Base-by-base conservation (phyloP, 2,113 vertebrate species). In the Regulus satrapa region DNA sequence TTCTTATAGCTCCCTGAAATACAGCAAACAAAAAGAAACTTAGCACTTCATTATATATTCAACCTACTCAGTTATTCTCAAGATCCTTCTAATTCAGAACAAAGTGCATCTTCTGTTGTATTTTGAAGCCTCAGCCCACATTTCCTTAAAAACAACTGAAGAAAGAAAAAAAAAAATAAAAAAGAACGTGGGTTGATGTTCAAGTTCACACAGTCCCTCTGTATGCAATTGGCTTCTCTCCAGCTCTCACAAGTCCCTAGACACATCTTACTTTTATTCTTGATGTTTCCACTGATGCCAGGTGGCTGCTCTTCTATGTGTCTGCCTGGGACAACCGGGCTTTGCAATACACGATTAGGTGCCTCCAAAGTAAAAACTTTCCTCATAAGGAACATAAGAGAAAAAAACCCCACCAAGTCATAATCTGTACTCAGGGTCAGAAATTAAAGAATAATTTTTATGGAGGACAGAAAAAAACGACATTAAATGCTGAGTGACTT, bases 141-240 rank as follows among this genome's bases (percentile, higher is more conserved):
- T 79, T 85, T 46, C 54, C 38, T 83, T 79, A 41, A 87, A 84
- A 92, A 32, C 6, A 52, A 61, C 3, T 0, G 1, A 69, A 64
- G 7, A 48, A 77, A 43, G 18, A 24, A 67, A 63, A 14, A 51
- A 45, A n/a, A 43, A 40, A 17, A n/a, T n/a, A n/a, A 67, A 61
- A 9, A 62, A 29, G 1, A 62, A n/a, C 6, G 19, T 28, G 61
- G n/a, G 23, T 45, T 95, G 77, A 73, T 85, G 38, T 82, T 89
- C 77, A 87, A 72, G 66, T 95, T 97, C 87, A 92, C 89, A 91
- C 58, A 95, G 67, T 82, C 68, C 32, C 55, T 88, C 78, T 90
- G 55, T 69, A 34, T 43, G 12, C n/a, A 94, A 9, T 1, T 93
- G 88, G 82, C n/a, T 12, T 74, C 69, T 41, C 55, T 95, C 82